Evolutionary conservation across 1,140 invertebrate genomes (phyloP).

Genomic region (Drosophila obscura): DNA sequence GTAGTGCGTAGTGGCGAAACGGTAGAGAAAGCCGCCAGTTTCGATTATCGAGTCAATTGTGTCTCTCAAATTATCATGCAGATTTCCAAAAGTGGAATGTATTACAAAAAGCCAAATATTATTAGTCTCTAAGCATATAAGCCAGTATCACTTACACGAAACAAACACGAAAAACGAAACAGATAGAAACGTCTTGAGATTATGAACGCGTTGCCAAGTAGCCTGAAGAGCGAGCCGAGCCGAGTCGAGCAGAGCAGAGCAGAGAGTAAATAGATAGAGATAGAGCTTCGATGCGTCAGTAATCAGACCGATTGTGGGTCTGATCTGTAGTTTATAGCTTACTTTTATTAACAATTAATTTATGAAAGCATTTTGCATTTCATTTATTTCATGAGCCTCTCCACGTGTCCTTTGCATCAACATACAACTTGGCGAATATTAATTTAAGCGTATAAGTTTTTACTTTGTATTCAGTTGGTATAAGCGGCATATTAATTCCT

Average conservation of each 20-base stretch:
- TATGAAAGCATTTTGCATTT: constrained; percentile 37
- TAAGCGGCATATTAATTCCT: constrained; percentile 44
- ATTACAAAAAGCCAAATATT: constrained; percentile 80
- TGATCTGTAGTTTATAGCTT: constrained; percentile 58
- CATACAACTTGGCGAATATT: constrained; percentile 70
- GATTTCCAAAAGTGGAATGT: constrained; percentile 64
- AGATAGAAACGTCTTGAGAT: constrained; percentile 62
- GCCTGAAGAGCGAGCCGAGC: constrained; percentile 24
- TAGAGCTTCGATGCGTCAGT: constrained; percentile 58
- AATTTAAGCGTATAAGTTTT: constrained; percentile 53
- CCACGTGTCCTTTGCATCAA: constrained; percentile 27
- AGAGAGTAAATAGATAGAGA: constrained; percentile 25
- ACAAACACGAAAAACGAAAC: constrained; percentile 45
- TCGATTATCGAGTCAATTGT: constrained; percentile 73
- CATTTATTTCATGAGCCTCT: constrained; percentile 31
- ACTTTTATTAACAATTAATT: constrained; percentile 29
- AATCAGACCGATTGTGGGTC: constrained; percentile 47
- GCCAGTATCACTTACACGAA: constrained; percentile 63
- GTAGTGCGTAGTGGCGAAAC: constrained; percentile 1
- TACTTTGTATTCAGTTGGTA: constrained; percentile 54
- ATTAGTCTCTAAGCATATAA: constrained; percentile 66
- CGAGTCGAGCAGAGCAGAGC: neutral
- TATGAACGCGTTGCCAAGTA: constrained; percentile 75
- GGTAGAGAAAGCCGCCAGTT: constrained; percentile 39
- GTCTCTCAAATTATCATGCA: constrained; percentile 70